Base-by-base conservation (phyloP, 2,113 vertebrate species). In the Tragelaphus imberbis region DNA sequence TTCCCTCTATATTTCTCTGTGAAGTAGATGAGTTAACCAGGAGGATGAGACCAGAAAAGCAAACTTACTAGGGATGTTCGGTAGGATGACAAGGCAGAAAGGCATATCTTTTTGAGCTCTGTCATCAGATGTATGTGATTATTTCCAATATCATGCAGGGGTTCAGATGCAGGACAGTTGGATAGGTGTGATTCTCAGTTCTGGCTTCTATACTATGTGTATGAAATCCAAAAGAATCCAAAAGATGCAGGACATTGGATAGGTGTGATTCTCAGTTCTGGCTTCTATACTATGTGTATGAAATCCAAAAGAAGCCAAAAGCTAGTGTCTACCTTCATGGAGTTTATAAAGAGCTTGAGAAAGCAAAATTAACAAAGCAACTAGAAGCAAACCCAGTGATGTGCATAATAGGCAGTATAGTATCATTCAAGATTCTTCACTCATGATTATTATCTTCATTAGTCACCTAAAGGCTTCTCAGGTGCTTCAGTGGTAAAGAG, bases 361-460 rank as follows among this genome's bases (percentile, higher is more conserved):
- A 91, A 65, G 16, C 36, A 91, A 91, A 65, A 71, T 27, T 21
- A 56, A 63, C n/a, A n/a, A 49, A 36, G 75, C 15, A 75, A 51
- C 49, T 16, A 53, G n/a, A 81, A 23, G 49, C 55, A 65, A 90
- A 77, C 23, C 30, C 59, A 28, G 49, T 2, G 6, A 61, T 5
- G 28, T 15, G 55, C 10, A 75, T 30, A 25, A 13, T 7, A 85
- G 36, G 30, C 0, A 0, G 30, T 55, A n/a, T 13, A 0, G 44
- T 28, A 30, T 28, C 25, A n/a, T 25, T 63, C 40, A n/a, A 40
- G 63, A 25, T 17, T 91, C 84, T n/a, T 91, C 61, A 49, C 28
- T 44, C 25, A 4, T 33, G 6, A 8, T 27, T 6, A 77, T 30
- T 2, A 8, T 17, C 33, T 71, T 77, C 25, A 59, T 65, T 79